Evolutionary conservation across 2,888 invertebrate genomes (phyloP).

Genomic region (Chelonus formosanus): DNA sequence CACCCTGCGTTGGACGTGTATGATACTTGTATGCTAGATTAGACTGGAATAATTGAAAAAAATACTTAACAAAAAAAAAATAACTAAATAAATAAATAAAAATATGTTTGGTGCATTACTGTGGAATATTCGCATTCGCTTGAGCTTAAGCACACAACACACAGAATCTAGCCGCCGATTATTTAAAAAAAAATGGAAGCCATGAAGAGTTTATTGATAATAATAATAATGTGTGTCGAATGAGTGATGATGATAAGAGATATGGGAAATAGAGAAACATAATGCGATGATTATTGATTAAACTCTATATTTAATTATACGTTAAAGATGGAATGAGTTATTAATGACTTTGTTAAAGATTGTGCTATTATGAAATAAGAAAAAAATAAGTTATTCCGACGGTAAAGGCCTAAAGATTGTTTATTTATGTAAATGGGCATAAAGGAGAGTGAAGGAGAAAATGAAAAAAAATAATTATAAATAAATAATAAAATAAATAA

Average conservation of each 20-base stretch:
- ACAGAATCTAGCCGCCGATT: slow-evolving; percentile 38
- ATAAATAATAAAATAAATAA: slow-evolving; percentile 22
- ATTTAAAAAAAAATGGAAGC: slow-evolving; percentile 28
- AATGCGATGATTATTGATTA: slow-evolving; percentile 6
- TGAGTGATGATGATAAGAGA: neutral
- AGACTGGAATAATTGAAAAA: neutral
- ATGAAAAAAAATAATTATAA: slow-evolving; percentile 16
- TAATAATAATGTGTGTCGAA: slow-evolving; percentile 26
- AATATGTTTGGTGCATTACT: slow-evolving; percentile 32
- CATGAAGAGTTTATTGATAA: slow-evolving; percentile 23
- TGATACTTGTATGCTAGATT: neutral
- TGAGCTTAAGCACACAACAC: slow-evolving; percentile 42
- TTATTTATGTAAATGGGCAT: slow-evolving; percentile 24
- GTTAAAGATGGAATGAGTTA: no score
- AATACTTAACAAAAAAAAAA: slow-evolving; percentile 5
- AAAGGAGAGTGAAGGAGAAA: slow-evolving; percentile 23
- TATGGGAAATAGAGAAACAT: neutral
- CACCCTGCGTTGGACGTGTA: slow-evolving; percentile 11
- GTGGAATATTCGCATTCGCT: slow-evolving; percentile 41
- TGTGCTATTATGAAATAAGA: slow-evolving; percentile 24
- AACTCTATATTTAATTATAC: neutral
- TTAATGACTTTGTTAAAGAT: slow-evolving; percentile 32
- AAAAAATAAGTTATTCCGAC: slow-evolving; percentile 36
- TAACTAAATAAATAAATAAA: slow-evolving; percentile 4
- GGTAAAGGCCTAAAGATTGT: slow-evolving; percentile 40